These are phyloP conservation scores for Spatulosminthurus flaviceps DNA, from an alignment of 2,888 invertebrate species.

Conservation along the genomic window DNA sequence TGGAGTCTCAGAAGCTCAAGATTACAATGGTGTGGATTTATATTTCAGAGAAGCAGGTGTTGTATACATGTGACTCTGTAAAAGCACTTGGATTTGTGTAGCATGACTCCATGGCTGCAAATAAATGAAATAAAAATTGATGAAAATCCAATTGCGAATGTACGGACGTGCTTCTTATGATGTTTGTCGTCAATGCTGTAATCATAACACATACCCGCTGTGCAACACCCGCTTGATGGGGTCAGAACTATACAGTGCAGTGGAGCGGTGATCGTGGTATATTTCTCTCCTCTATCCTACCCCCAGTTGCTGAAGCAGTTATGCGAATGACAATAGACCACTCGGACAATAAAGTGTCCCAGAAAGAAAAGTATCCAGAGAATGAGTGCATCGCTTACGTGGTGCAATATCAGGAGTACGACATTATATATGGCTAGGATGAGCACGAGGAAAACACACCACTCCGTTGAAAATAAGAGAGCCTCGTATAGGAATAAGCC, in stretches of 20 bases:
- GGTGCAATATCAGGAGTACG: slow-evolving; percentile 44
- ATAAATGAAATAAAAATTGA: not conserved
- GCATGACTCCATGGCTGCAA: not conserved
- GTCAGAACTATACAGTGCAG: not conserved
- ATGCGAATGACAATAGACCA: slow-evolving; percentile 35
- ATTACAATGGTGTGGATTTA: too few species aligned
- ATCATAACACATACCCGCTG: slow-evolving; percentile 12
- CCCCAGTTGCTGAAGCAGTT: slow-evolving; percentile 41
- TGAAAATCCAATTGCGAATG: not conserved
- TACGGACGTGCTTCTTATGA: not conserved
- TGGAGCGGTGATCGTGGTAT: not conserved
- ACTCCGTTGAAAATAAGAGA: slow-evolving; percentile 55
- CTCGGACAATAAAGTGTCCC: slow-evolving; percentile 46
- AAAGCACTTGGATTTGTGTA: too few species aligned
- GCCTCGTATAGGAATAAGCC: slow-evolving; percentile 54
- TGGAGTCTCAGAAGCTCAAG: too few species aligned
- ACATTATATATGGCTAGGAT: slow-evolving; percentile 55
- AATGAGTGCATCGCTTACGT: slow-evolving; percentile 48
- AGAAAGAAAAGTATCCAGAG: slow-evolving; percentile 53
- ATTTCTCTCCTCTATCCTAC: not conserved
- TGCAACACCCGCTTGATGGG: not conserved
- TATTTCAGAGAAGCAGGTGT: too few species aligned
- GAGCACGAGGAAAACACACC: slow-evolving; percentile 57
- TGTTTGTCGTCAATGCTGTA: not conserved
- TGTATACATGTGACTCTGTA: too few species aligned